Evolutionary conservation across 2,888 invertebrate species (phyloP), one percentile per base, ranked within the genome.

Genomic region (Oligia strigilis): DNA sequence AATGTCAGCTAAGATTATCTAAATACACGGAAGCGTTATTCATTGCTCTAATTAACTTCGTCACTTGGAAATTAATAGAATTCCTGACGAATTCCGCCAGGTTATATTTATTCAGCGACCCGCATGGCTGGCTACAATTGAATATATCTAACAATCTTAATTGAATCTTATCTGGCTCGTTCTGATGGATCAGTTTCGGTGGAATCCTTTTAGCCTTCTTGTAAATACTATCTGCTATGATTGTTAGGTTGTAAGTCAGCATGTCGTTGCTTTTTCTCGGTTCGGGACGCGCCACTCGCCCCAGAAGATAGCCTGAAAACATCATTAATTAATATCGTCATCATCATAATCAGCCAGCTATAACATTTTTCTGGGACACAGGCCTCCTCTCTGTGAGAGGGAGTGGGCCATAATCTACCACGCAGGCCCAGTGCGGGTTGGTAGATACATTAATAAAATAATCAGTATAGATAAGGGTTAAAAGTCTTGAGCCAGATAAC

Each of bases 241-340:
- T 77, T 2, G 95, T 95, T 52, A 97, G 88, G 84, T 96, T 96
- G 81, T 92, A 91, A 2, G 95, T 93, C 14, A 95, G 87, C 23
- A 96, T 88, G 64, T 95, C 95, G 80, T 93, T 93, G 77, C 77
- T 90, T 49, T 93, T 92, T 62, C 92, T 93, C 65, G 93, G 89
- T 74, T 95, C 95, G 49, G 87, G 92, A 11, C 93, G 94, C 11
- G 95, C 93, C 93, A 94, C 94, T 13, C 94, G 93, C 0, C 96
- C 96, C 62, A 96, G 86, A 60, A 96, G 87, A 86, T 96, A 96
- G 67, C 96, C 96, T 96, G 95, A 52, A 95, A 94, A 83, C 80
- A 80, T 64, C 58, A 75, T 72, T 36, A 40, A 60, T 19, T 1
- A 23, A 9, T 23, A 23, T 9, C 23, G 23, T 23, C 8, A 58